Conservation (phyloP, 2,797 vertebrate genomes). For the Danio kyathit region DNA sequence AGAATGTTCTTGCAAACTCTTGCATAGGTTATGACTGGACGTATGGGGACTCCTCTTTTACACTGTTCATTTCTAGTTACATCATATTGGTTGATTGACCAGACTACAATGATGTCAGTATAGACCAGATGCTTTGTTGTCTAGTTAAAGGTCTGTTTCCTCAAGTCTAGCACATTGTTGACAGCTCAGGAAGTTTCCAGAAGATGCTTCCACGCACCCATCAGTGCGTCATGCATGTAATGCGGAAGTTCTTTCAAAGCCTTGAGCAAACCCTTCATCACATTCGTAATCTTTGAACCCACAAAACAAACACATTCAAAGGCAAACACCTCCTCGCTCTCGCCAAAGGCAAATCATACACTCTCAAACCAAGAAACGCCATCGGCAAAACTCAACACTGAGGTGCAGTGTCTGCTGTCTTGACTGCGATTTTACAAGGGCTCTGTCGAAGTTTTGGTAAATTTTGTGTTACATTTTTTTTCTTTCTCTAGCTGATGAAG, state of each 20-base stretch:
- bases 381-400: conserved; percentile 31
- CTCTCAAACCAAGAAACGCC: conserved; percentile 43
- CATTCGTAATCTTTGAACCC: conserved; percentile 13
- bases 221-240: conserved; percentile 6
- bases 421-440: conserved; percentile 32
- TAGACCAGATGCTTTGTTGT: not conserved
- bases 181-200: not conserved
- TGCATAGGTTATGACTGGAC: too few species aligned
- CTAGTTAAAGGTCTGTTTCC: conserved; percentile 1
- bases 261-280: conserved; percentile 24
- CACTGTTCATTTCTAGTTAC: not conserved
- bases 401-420: conserved; percentile 35
- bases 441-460: conserved; percentile 34
- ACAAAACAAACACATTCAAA: conserved; percentile 31
- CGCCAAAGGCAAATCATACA: conserved; percentile 46
- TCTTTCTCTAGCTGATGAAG: not conserved
- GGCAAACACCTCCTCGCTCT: conserved; percentile 24
- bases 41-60: not conserved
- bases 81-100: not conserved
- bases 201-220: conserved; percentile 10
- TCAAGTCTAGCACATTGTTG: not conserved
- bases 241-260: conserved; percentile 25
- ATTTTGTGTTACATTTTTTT: conserved; percentile 12
- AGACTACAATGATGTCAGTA: not conserved
- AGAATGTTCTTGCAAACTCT: too few species aligned